Base-by-base conservation (phyloP, 1,140 invertebrate species). In the Trichogramma pretiosum region DNA sequence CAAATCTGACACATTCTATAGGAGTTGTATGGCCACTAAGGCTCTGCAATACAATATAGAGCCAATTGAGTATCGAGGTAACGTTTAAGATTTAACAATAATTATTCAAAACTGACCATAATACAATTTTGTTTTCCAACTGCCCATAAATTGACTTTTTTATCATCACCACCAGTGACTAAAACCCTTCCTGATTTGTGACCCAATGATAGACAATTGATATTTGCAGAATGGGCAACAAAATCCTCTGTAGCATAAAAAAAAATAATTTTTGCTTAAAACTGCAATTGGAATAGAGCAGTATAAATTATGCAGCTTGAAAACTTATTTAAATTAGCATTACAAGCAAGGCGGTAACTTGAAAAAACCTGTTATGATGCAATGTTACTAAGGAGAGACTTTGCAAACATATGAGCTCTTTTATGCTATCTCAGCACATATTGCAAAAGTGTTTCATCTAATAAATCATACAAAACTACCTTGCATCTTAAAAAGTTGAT, bases 61-160 rank as follows among this genome's bases (percentile, higher is more conserved):
- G 24, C 5, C 24, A 28, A 28, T 28, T 28, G 11, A 28, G 5
- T 11, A 28, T 28, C 11, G 5, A 11, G 24, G 24, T 5, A 28
- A 28, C 24, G 24, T 7, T 28, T 5, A 28, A 5, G 24, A 28
- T 11, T 5, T 7, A 28, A 28, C 24, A 28, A 28, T 7, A 7
- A 28, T 28, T 28, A 28, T 7, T 28, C 5, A 28, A 28, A 24
- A 44, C 53, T 73, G 74, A 93, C 90, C 90, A 98, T 89, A 62
- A 98, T 89, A 74, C 92, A 96, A 61, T 88, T 89, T 57, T 89
- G 83, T 64, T 95, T 92, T 17, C 93, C 93, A 52, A 97, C 86
- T 3, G 92, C 92, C 93, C 93, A 98, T 52, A 98, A 68, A 65
- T 98, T 98, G 35, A 98, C 93, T 74, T 95, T 96, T 67, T 92